Conservation (phyloP, 2,113 vertebrate species). For the Brachionichthys hirsutus region DNA sequence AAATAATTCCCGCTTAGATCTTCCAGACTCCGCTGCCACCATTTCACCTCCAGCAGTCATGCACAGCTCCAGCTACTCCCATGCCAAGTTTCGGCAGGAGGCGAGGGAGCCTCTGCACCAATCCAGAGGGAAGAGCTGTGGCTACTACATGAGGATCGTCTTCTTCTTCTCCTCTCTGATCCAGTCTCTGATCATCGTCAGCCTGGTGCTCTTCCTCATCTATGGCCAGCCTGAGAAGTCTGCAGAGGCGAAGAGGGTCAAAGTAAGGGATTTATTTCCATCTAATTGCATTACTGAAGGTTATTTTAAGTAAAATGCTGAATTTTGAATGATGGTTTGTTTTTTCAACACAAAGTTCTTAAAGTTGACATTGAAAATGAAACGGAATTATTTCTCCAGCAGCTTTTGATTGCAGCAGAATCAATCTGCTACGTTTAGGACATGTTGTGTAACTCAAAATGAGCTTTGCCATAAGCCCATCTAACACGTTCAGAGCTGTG, state of each 20-base stretch:
- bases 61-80: conserved; percentile 82
- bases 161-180: conserved; percentile 92
- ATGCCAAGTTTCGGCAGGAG: conserved; percentile 79
- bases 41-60: conserved; percentile 65
- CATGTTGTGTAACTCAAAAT: too few relatives aligned
- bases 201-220: conserved; percentile 92
- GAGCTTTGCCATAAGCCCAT: neutral
- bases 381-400: neutral
- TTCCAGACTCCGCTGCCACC: conserved; percentile 27
- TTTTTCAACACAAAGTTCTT: neutral
- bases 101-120: conserved; percentile 61
- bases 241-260: conserved; percentile 77
- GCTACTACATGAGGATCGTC: conserved; percentile 87
- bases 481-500: neutral
- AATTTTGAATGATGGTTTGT: neutral
- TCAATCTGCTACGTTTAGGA: too few relatives aligned
- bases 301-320: neutral
- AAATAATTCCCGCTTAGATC: conserved; percentile 9
- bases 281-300: neutral
- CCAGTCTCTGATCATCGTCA: conserved; percentile 92
- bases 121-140: conserved; percentile 71
- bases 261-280: conserved; percentile 48
- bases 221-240: conserved; percentile 84
- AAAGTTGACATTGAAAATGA: neutral
- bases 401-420: neutral